Evolutionary conservation across 2,888 invertebrate genomes (phyloP).

Genomic region (Notocelia uddmanniana): DNA sequence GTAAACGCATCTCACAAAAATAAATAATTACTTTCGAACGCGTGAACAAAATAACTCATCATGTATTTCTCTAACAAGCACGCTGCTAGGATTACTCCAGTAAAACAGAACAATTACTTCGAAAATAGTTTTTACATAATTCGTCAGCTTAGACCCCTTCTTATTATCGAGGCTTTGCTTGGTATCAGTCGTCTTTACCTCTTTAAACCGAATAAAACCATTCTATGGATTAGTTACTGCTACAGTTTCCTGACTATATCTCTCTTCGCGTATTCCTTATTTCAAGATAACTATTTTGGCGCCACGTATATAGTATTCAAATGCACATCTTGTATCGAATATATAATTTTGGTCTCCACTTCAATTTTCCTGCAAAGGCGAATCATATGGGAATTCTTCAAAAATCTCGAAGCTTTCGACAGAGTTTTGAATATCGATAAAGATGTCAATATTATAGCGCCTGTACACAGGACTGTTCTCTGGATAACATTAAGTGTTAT

Average conservation of each 20-base stretch:
- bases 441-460: conserved; percentile 53
- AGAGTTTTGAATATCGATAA: conserved; percentile 61
- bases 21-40: neutral
- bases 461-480: conserved; percentile 48
- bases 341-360: conserved; percentile 55
- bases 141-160: conserved; percentile 54
- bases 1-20: conserved; percentile 1
- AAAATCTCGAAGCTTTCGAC: conserved; percentile 62
- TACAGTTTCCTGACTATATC: conserved; percentile 50
- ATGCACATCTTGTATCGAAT: conserved; percentile 58
- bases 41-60: neutral
- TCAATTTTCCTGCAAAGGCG: conserved; percentile 56
- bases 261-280: conserved; percentile 48
- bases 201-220: conserved; percentile 52
- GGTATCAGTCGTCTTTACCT: conserved; percentile 63
- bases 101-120: conserved; percentile 54
- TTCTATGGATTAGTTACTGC: conserved; percentile 50
- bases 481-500: conserved; percentile 52
- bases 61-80: conserved; percentile 44
- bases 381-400: conserved; percentile 57
- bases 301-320: conserved; percentile 57
- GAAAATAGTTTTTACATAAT: conserved; percentile 47
- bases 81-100: conserved; percentile 58
- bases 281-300: conserved; percentile 46
- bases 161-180: conserved; percentile 53